phyloP scores from a whole-genome alignment of 2,888 invertebrate species.

The Tuta absoluta region DNA sequence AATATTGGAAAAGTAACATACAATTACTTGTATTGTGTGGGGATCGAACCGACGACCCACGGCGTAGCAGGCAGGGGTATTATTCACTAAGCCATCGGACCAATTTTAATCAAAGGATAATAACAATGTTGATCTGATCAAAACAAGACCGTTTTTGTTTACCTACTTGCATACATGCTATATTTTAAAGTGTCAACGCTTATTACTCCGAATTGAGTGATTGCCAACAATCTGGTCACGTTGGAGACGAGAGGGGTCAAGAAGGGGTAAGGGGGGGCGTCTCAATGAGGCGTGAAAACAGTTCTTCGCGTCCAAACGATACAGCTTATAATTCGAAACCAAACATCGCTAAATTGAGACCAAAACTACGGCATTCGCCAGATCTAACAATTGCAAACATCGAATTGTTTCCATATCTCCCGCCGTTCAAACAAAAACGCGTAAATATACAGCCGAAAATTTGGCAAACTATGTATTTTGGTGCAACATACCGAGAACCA shows the following conservation, averaged over 20 bases:
- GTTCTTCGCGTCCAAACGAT: slow-evolving; percentile 27
- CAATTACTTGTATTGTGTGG: too few relatives aligned
- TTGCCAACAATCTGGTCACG: slow-evolving; percentile 54
- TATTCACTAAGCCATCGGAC: too few relatives aligned
- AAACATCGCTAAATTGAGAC: not conserved
- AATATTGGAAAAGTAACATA: too few relatives aligned
- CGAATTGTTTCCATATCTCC: too few relatives aligned
- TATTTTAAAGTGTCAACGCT: slow-evolving; percentile 39
- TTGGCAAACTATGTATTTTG: slow-evolving; percentile 23
- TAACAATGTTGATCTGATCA: not conserved
- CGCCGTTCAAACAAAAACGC: not conserved
- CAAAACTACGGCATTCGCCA: not conserved
- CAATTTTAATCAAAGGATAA: too few relatives aligned
- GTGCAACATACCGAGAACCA: slow-evolving; percentile 70
- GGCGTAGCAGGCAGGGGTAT: too few relatives aligned
- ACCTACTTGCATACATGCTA: not conserved
- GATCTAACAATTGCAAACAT: not conserved
- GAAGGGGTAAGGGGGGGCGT: slow-evolving; percentile 25
- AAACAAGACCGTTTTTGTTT: not conserved
- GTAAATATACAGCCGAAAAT: slow-evolving; percentile 5
- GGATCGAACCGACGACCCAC: too few relatives aligned
- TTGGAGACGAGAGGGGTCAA: slow-evolving; percentile 39
- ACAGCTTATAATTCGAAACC: slow-evolving; percentile 14
- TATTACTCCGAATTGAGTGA: slow-evolving; percentile 51
- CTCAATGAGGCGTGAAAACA: slow-evolving; percentile 23